A percentile compares a stretch with the other conserved stretches of the same genome.
These are phyloP conservation scores for Spinus pinus DNA, from an alignment of 2,797 vertebrate genomes.

Conservation along the genomic window DNA sequence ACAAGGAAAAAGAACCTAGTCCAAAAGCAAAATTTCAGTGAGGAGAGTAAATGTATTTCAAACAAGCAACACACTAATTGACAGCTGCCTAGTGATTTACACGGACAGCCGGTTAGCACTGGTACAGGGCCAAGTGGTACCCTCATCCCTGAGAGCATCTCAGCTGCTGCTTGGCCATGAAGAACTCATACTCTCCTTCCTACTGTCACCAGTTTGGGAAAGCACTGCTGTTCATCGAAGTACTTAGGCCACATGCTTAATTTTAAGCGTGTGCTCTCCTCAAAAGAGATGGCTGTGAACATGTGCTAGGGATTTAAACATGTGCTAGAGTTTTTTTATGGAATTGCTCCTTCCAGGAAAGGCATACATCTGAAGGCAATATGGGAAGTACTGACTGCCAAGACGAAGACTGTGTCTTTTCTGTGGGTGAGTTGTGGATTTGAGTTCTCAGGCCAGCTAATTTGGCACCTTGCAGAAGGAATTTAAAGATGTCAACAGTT, in stretches of 20 bases:
- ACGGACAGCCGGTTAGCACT: neutral
- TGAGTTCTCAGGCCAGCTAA: neutral
- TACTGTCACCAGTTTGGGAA: neutral
- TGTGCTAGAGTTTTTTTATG: slow-evolving; percentile 3
- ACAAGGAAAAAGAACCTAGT: neutral
- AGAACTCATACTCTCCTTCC: neutral
- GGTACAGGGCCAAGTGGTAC: neutral
- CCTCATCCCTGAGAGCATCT: slow-evolving; percentile 4
- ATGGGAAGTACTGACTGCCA: slow-evolving; percentile 27
- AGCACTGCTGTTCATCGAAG: neutral
- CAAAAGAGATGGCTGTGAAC: neutral
- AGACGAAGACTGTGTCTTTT: neutral
- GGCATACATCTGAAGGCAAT: slow-evolving; percentile 17
- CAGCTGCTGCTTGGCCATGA: neutral
- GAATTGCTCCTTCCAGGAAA: slow-evolving; percentile 28
- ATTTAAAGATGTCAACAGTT: neutral
- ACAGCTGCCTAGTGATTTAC: slow-evolving; percentile 9
- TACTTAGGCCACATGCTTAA: neutral
- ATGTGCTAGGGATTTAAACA: neutral
- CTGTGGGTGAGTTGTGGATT: neutral
- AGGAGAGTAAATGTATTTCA: neutral
- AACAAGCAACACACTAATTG: neutral
- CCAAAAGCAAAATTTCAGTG: neutral
- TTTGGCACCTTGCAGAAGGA: neutral
- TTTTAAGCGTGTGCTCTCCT: slow-evolving; percentile 20